phyloP scores from a whole-genome alignment of 2,888 invertebrate genomes.

The Aleiodes alternator region DNA sequence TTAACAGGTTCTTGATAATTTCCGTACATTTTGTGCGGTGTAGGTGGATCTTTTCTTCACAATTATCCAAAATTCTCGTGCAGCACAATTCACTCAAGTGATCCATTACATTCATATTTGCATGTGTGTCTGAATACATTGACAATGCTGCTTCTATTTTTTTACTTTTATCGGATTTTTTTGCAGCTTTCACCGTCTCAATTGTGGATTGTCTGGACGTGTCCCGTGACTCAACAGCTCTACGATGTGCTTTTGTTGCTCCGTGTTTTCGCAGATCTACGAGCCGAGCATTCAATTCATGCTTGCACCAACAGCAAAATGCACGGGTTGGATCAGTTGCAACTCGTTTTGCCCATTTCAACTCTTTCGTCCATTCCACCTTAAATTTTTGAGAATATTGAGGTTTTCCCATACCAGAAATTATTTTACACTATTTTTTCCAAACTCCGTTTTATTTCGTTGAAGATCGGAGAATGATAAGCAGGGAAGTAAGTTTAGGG shows the following conservation, averaged over 20 bases:
- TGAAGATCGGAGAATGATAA: no score
- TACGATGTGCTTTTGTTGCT: background rate
- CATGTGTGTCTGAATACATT: background rate
- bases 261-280: conserved; percentile 14
- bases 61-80: no score
- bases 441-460: no score
- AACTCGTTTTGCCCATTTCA: conserved; percentile 3
- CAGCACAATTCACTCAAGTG: no score
- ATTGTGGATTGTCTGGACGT: conserved; percentile 6
- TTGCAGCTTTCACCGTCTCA: background rate
- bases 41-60: no score
- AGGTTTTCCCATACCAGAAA: background rate
- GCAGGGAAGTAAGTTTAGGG: no score
- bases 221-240: background rate
- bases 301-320: background rate
- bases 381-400: conserved; percentile 23
- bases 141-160: background rate
- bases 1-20: conserved; percentile 41
- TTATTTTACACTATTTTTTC: no score
- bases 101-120: background rate
- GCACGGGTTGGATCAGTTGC: background rate
- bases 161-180: background rate
- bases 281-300: conserved; percentile 5
- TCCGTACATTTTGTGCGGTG: conserved; percentile 24
- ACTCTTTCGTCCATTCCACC: conserved; percentile 2